phyloP scores from a whole-genome alignment of 2,797 vertebrate species.

The Coccyzus lansbergi region DNA sequence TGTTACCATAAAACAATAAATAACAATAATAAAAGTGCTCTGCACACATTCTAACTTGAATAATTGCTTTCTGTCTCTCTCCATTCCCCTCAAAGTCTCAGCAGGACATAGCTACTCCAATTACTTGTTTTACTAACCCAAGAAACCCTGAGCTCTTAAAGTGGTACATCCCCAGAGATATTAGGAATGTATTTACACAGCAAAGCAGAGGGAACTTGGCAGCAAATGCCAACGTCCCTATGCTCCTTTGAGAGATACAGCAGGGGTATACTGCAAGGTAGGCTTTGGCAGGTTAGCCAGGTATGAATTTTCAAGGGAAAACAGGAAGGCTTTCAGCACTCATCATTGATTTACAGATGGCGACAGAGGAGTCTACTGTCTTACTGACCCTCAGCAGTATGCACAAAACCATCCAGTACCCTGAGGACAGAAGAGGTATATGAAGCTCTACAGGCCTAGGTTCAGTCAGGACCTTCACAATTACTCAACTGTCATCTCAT shows the following conservation, averaged over 20 bases:
- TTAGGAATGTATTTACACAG: background rate
- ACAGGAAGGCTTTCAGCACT: background rate
- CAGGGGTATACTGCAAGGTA: background rate
- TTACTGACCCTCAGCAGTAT: background rate
- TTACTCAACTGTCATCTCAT: background rate
- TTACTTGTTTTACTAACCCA: slow-evolving; percentile 14
- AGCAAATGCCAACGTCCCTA: background rate
- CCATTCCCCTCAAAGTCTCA: slow-evolving; percentile 1
- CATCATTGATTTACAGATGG: background rate
- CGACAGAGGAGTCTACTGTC: background rate
- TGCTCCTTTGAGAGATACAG: background rate
- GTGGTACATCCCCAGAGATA: background rate
- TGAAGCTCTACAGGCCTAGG: background rate
- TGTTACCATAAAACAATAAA: slow-evolving; percentile 4
- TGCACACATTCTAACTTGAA: background rate
- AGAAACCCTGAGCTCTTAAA: background rate
- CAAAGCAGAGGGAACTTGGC: background rate
- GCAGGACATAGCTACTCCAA: background rate
- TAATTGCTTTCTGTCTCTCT: slow-evolving; percentile 46
- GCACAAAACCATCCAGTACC: background rate
- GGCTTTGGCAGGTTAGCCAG: background rate
- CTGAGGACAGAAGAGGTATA: background rate
- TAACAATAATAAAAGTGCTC: slow-evolving; percentile 42
- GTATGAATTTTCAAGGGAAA: background rate
- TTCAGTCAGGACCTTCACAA: background rate